Base-by-base conservation (phyloP, 1,140 invertebrate genomes). In the Tetragnatha versicolor region DNA sequence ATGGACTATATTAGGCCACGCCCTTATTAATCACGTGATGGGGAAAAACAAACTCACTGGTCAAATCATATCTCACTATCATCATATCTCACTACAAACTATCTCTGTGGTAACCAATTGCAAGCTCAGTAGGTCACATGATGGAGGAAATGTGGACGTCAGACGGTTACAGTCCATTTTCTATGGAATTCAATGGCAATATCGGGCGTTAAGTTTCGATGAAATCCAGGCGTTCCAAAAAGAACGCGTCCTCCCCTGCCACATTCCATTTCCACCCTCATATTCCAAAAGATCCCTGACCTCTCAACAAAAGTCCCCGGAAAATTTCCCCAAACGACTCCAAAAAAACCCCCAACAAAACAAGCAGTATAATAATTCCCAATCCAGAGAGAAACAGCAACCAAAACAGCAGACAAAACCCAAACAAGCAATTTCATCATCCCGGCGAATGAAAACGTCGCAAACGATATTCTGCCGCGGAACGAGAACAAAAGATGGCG, bases 401-500 rank as follows among this genome's bases (percentile, higher is more conserved):
- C n/a, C 7, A 25, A 33, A 37, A 42, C 29, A 63, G n/a, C 37
- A 61, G 39, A 55, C 6, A 63, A 69, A 69, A 69, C 6, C 29
- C 12, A 27, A 47, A 69, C 47, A 17, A 7, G 66, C 39, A 69
- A 55, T 69, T 69, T 69, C 66, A 69, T 69, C 66, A n/a, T 60
- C 12, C 47, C 69, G 25, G 53, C 35, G 53, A 73, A 73, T 73
- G 69, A 73, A 60, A 73, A 60, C 35, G 53, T 60, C 69, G 53
- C 69, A 73, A 31, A 73, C 69, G 69, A 73, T 60, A 60, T 69
- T 53, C 66, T 17, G 20, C 49, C 25, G n/a, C n/a, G 39, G 35
- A 17, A 47, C n/a, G 51, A 47, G 69, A 73, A 73, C 69, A 73
- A 73, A 73, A 22, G 69, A 73, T 60, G 69, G 69, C 69, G 69